phyloP scores from a whole-genome alignment of 2,113 vertebrate species.

The Hemicordylus capensis region DNA sequence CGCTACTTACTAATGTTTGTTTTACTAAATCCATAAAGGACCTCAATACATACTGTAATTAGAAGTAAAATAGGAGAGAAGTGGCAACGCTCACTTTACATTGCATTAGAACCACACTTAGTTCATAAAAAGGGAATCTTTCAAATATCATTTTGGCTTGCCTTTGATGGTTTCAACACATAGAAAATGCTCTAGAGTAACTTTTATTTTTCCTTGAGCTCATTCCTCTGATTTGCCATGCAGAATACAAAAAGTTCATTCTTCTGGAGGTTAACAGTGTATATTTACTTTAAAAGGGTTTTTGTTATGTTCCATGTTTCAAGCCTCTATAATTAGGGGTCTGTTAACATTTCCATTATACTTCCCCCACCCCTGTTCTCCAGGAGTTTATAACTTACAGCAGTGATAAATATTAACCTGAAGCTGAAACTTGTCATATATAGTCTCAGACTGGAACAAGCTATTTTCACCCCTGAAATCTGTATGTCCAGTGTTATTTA shows the following conservation, averaged over 20 bases:
- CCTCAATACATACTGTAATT: conserved; percentile 39
- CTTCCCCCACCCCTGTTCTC: conserved; percentile 21
- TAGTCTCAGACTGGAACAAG: background rate
- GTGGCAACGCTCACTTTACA: conserved; percentile 29
- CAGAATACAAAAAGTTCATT: conserved; percentile 38
- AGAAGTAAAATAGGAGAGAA: conserved; percentile 19
- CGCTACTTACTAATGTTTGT: conserved; percentile 29
- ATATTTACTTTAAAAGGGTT: conserved; percentile 17
- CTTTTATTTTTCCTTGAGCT: conserved; percentile 17
- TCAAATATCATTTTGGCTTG: conserved; percentile 49
- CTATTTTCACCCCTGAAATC: conserved; percentile 13
- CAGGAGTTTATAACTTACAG: conserved; percentile 28
- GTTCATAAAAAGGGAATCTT: conserved; percentile 35
- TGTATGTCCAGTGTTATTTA: background rate
- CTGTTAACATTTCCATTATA: conserved; percentile 29
- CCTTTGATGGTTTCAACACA: background rate
- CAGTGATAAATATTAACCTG: conserved; percentile 23
- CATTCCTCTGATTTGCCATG: conserved; percentile 30
- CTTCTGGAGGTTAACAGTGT: background rate
- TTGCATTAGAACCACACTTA: conserved; percentile 39
- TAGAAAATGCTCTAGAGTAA: conserved; percentile 31
- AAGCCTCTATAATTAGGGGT: conserved; percentile 30
- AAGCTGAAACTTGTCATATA: conserved; percentile 24
- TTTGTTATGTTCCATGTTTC: background rate
- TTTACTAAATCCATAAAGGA: conserved; percentile 44